These are phyloP conservation scores for Tarsius wallacei DNA, from an alignment of 2,797 vertebrate genomes.

Conservation along the genomic window DNA sequence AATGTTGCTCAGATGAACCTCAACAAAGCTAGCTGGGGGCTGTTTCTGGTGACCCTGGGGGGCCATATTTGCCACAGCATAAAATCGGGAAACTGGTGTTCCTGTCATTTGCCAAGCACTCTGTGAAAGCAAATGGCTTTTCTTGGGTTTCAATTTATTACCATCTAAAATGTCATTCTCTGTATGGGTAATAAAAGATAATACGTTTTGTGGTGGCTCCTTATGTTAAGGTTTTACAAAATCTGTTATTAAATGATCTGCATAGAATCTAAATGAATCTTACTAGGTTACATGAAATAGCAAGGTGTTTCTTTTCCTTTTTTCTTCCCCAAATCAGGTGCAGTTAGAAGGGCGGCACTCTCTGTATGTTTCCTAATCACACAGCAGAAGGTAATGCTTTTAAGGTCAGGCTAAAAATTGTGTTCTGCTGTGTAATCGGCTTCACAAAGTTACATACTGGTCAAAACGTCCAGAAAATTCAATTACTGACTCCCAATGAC, in stretches of 20 bases:
- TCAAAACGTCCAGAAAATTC: conserved; percentile 90
- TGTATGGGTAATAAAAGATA: conserved; percentile 87
- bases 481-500: conserved; percentile 88
- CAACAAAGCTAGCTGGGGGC: background rate
- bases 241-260: conserved; percentile 85
- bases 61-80: background rate
- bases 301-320: background rate
- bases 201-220: conserved; percentile 83
- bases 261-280: conserved; percentile 84
- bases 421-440: conserved; percentile 87
- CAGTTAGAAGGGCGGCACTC: conserved; percentile 43
- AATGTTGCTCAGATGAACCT: background rate
- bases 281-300: conserved; percentile 80
- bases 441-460: conserved; percentile 88
- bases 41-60: background rate
- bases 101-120: background rate
- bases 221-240: conserved; percentile 87
- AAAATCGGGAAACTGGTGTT: background rate
- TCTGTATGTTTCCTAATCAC: conserved; percentile 84
- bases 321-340: conserved; percentile 71
- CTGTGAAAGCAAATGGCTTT: conserved; percentile 84
- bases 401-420: conserved; percentile 86
- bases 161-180: conserved; percentile 82
- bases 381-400: conserved; percentile 78
- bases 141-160: conserved; percentile 81